Evolutionary conservation across 1,140 invertebrate genomes (phyloP).

Genomic region (Bombus soroeensis): DNA sequence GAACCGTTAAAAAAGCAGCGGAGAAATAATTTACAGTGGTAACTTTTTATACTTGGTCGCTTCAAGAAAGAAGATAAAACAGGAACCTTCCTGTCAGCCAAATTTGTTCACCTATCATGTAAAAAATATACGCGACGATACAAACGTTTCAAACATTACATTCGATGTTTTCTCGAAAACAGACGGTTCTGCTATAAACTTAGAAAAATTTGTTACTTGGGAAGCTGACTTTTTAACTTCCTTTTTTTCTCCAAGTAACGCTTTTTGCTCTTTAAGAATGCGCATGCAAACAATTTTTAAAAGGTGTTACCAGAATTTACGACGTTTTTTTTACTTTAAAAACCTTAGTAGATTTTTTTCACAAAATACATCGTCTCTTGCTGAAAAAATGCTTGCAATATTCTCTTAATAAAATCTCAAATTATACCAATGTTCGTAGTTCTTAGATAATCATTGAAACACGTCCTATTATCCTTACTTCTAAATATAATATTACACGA

Average conservation of each 20-base stretch:
- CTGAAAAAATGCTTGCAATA: not conserved
- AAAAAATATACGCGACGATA: slow-evolving; percentile 43
- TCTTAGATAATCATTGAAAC: too few relatives aligned
- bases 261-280: slow-evolving; percentile 24
- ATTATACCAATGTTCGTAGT: too few relatives aligned
- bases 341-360: not conserved
- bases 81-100: not conserved
- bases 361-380: not conserved
- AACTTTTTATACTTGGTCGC: slow-evolving; percentile 35
- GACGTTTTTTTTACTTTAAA: not conserved
- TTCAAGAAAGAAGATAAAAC: not conserved
- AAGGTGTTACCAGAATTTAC: not conserved
- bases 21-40: slow-evolving; percentile 27
- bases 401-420: too few relatives aligned
- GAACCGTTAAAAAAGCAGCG: slow-evolving; percentile 44
- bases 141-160: not conserved
- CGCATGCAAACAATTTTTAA: not conserved
- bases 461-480: too few relatives aligned
- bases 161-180: slow-evolving; percentile 47
- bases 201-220: slow-evolving; percentile 46
- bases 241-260: slow-evolving; percentile 10
- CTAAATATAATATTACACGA: too few relatives aligned
- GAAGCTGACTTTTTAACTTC: slow-evolving; percentile 42
- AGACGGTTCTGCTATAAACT: slow-evolving; percentile 21
- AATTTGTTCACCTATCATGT: slow-evolving; percentile 7